Evolutionary conservation across 2,888 invertebrate species (phyloP), one percentile per base, ranked within the genome.

Genomic region (Masnerella sp.): DNA sequence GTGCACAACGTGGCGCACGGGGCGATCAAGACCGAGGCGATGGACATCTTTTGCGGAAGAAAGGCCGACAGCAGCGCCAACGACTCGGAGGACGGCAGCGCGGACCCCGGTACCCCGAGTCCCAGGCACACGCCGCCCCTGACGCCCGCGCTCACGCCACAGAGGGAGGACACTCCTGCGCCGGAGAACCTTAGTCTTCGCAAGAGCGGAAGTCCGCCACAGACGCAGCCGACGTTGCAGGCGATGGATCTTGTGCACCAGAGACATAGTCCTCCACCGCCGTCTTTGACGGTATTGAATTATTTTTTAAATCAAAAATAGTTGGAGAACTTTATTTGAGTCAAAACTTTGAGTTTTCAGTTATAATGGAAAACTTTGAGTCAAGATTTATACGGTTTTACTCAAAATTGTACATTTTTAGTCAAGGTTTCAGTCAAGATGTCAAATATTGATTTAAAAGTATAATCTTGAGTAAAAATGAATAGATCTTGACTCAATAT

Each of bases 161-260:
- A 86, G 59, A 78, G 85, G 49, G 84, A 83, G 61, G 84, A 83
- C 59, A 84, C 86, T 4, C 90, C 92, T 0, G 92, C 92, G 0
- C 95, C 95, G 0, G 95, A 95, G 85, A 95, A 95, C 87, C 89
- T 95, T 0, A 95, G 95, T 22, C 89, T 95, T 80, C 94, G 95
- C 82, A 95, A 93, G 80, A 89, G 89, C 81, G 82, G 83, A 47
- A 80, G 81, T 36, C 88, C 87, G 0, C 88, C 89, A 78, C 89
- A 78, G 58, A 81, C 79, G 32, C 84, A 82, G 30, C 79, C 80
- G 40, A 76, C 78, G 5, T 73, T 82, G 51, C 85, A 84, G 61
- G 80, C 84, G 18, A 82, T 84, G 38, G 85, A 86, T 61, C 78
- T 84, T 32, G 84, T 85, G 12, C 86, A 86, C 56, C 80, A 84